Conservation (phyloP, 2,888 invertebrate genomes). For the Andrena praecox region DNA sequence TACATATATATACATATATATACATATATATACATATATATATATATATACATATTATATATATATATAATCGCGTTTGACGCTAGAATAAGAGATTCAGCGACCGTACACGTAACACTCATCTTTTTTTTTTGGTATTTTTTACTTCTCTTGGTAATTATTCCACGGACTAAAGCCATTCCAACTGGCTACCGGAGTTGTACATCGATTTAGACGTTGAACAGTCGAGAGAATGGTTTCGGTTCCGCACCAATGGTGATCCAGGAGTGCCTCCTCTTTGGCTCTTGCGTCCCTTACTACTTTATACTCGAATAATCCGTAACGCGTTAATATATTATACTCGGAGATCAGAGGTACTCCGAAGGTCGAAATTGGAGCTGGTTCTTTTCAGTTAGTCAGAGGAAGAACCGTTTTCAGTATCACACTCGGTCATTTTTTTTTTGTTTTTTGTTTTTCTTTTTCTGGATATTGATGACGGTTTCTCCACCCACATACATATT, state of each 20-base stretch:
- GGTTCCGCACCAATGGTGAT: slow-evolving; percentile 35
- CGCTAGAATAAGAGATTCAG: slow-evolving; percentile 21
- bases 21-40: neutral
- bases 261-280: slow-evolving; percentile 25
- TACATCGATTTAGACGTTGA: slow-evolving; percentile 46
- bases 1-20: neutral
- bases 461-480: neutral
- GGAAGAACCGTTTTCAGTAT: slow-evolving; percentile 27
- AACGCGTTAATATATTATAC: neutral
- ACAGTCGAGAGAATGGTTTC: slow-evolving; percentile 34
- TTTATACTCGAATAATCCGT: neutral
- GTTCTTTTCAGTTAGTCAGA: slow-evolving; percentile 12
- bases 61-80: slow-evolving; percentile 14
- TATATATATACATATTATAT: neutral
- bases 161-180: slow-evolving; percentile 22
- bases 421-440: neutral
- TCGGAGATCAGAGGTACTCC: slow-evolving; percentile 10
- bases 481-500: neutral
- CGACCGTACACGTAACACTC: slow-evolving; percentile 24
- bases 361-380: slow-evolving; percentile 9
- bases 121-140: slow-evolving; percentile 12
- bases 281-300: neutral
- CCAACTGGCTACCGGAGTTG: slow-evolving; percentile 34
- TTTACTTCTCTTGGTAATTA: slow-evolving; percentile 17
- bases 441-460: neutral